Evolutionary conservation across 2,797 vertebrate species (phyloP), one percentile per base, ranked within the genome.

Genomic region (Alcedo quadribrachys): DNA sequence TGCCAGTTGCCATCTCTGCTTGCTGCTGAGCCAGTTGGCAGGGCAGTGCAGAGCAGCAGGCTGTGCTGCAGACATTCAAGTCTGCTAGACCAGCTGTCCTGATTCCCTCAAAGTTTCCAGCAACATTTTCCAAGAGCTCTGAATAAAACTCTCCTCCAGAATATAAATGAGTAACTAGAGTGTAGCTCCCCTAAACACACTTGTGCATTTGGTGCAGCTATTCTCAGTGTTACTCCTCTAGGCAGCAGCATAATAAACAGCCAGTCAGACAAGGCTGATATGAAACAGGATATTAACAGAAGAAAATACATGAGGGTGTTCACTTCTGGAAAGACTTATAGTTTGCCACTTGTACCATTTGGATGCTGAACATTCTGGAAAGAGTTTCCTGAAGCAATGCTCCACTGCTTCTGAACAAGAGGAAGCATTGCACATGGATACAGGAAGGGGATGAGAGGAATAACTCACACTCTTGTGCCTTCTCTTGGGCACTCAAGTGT

Each of bases 11-110:
- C 84, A 91, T 85, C 95, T 90, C 81, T 90, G 77, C 57, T 94
- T 94, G 89, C 87, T 89, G 48, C 91, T 71, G 84, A 95, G 95
- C 95, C 95, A 97, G 96, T 70, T 95, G 96, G 95, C 87, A 88
- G 45, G 89, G 84, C 63, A 93, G 88, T 67, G 82, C 66, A 5
- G 17, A 80, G 77, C 88, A 90, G 92, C 80, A 8, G 89, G 92
- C 92, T 90, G 85, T 20, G 42, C 40, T 92, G 77, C 84, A 94
- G 85, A 93, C 71, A 95, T 94, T 69, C 62, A 73, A 94, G 89
- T 94, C 92, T 95, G 86, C 80, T 94, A 95, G 81, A 69, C 92
- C 89, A 96, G 93, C 92, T 96, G 94, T 89, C 93, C 88, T 74
- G 85, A 83, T 91, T 93, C 79, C 66, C 86, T 83, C 27, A 95